Base-by-base conservation (phyloP, 1,140 invertebrate species). In the Drosophila kikkawai region DNA sequence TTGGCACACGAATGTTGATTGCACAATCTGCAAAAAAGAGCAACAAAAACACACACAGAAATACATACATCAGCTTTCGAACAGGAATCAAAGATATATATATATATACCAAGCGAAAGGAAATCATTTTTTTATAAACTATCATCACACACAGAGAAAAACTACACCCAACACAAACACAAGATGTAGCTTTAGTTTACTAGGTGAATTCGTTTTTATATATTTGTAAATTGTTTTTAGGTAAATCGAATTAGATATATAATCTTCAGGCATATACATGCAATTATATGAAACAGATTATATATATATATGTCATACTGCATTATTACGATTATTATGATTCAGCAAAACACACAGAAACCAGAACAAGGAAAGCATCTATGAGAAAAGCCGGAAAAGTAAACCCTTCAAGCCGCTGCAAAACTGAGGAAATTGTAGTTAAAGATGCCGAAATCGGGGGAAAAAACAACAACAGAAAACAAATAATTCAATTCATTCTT, bases 171-270 rank as follows among this genome's bases (percentile, higher is more conserved):
- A 47, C 45, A 47, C 22, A 51, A 15, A 48, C 75, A 80, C 45
- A 60, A 57, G 63, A 60, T 76, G 63, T 79, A 79, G 66, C 50
- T 79, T 71, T 79, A 79, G 66, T 92, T 85, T 76, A 91, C 78
- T 87, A 92, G 86, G 90, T 80, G 73, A 92, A 92, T 91, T 91
- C 80, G 81, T 87, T 90, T 88, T 90, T 90, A 90, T 90, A 88
- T 84, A 92, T 92, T 87, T 91, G 82, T 92, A 92, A 92, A 92
- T 87, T 90, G 85, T 90, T 90, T 90, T 82, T 91, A 91, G 90
- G 75, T 90, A 91, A 91, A 91, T 91, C 85, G 75, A 91, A 91
- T 88, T 88, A 91, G 84, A 75, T 75, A 60, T 69, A 69, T 42
- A 56, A 64, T 69, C 58, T 70, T 68, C 48, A 65, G 55, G 80